These are phyloP conservation scores for Dexiosoma caninum DNA, from an alignment of 2,888 invertebrate species.

Conservation along the genomic window DNA sequence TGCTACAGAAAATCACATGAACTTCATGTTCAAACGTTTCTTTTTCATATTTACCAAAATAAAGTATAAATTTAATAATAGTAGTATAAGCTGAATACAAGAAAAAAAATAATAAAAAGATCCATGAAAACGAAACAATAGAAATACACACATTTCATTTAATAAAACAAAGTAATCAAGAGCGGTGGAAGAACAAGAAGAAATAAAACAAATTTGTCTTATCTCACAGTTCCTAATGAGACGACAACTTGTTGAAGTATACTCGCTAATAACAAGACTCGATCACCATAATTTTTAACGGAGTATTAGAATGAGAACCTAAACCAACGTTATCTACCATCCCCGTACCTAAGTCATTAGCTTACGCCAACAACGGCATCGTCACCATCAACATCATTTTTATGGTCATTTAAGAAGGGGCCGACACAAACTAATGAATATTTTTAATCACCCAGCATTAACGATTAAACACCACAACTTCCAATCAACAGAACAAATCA, in stretches of 20 bases:
- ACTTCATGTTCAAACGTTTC: too few relatives aligned
- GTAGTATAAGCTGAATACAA: too few relatives aligned
- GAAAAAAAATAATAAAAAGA: not conserved
- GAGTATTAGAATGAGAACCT: not conserved
- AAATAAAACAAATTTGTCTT: conserved; percentile 76
- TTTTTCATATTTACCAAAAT: too few relatives aligned
- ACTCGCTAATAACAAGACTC: conserved; percentile 64
- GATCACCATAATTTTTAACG: not conserved
- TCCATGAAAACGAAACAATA: conserved; percentile 22
- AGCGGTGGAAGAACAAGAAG: conserved; percentile 64
- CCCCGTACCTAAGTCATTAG: conserved; percentile 7
- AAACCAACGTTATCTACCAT: not conserved
- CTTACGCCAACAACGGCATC: conserved; percentile 9
- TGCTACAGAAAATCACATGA: too few relatives aligned
- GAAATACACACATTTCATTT: conserved; percentile 40
- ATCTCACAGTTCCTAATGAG: conserved; percentile 75
- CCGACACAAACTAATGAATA: conserved; percentile 74
- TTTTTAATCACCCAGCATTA: conserved; percentile 76
- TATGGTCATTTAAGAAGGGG: conserved; percentile 70
- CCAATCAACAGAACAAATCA: conserved; percentile 67
- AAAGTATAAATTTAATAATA: too few relatives aligned
- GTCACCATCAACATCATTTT: conserved; percentile 30
- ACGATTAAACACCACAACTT: conserved; percentile 65
- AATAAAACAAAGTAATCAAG: conserved; percentile 69
- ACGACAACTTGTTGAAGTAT: conserved; percentile 74